Percentiles rank a stretch among this genome's conserved stretches.
Evolutionary conservation across 2,888 invertebrate species (phyloP).

Genomic region (Drosophila melanosoma): DNA sequence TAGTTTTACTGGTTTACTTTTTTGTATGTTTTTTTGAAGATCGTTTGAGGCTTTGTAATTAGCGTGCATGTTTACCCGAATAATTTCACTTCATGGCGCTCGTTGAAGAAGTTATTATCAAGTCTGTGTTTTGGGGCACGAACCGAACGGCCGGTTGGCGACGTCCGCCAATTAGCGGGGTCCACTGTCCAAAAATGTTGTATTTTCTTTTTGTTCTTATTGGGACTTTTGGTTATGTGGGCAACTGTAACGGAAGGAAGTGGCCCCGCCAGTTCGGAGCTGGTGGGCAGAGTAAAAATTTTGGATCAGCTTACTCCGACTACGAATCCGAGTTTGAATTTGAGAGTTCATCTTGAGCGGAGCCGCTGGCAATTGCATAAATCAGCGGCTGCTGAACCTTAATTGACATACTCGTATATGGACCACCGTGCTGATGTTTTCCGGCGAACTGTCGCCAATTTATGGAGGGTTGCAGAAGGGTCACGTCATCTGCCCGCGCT

Average conservation of each 20-base stretch:
- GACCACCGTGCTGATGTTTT: constrained; percentile 72
- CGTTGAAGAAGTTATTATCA: constrained; percentile 80
- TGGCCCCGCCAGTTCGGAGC: constrained; percentile 43
- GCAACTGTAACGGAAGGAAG: constrained; percentile 77
- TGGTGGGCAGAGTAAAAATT: constrained; percentile 7
- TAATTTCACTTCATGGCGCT: constrained; percentile 80
- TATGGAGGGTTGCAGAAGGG: constrained; percentile 68
- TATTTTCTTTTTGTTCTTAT: not conserved
- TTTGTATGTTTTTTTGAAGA: constrained; percentile 35
- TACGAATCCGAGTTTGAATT: constrained; percentile 20
- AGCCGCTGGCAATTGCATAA: constrained; percentile 74
- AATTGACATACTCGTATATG: constrained; percentile 73
- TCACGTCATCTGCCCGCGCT: constrained; percentile 70
- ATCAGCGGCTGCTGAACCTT: constrained; percentile 67
- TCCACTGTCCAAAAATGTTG: constrained; percentile 60
- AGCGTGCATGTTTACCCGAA: constrained; percentile 80
- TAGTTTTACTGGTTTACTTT: constrained; percentile 5
- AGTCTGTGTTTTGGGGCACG: constrained; percentile 58
- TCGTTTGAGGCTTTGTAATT: constrained; percentile 77
- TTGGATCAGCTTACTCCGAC: constrained; percentile 4
- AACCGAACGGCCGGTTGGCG: constrained; percentile 50
- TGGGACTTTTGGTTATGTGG: constrained; percentile 19
- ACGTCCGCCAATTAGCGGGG: constrained; percentile 79
- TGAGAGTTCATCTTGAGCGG: constrained; percentile 27
- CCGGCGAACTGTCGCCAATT: constrained; percentile 73